These are phyloP conservation scores for Poeciliopsis gracilis DNA, from an alignment of 2,797 vertebrate genomes.

Conservation along the genomic window DNA sequence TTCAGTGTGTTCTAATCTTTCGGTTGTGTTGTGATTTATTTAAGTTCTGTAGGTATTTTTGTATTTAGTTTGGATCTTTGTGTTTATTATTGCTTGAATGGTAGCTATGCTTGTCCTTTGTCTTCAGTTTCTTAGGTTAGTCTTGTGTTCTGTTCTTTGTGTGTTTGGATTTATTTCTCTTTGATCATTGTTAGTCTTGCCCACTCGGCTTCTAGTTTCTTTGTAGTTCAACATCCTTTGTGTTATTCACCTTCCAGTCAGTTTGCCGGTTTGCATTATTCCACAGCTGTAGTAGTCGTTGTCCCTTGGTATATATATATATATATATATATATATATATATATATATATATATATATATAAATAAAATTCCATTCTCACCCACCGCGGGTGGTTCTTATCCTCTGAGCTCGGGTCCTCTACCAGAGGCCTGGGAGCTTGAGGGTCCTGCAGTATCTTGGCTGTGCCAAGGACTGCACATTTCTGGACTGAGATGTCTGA, in stretches of 20 bases:
- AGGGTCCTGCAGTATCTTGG: too few species aligned
- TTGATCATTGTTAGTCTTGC: not conserved
- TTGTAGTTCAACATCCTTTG: not conserved
- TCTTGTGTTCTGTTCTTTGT: not conserved
- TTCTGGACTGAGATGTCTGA: too few species aligned
- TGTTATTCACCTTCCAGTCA: not conserved
- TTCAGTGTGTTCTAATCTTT: not conserved
- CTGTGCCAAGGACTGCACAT: too few species aligned
- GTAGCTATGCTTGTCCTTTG: too few species aligned
- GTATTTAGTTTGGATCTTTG: not conserved
- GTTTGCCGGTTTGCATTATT: not conserved
- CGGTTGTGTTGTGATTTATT: not conserved
- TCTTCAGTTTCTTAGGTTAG: not conserved
- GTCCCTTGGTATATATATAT: not conserved
- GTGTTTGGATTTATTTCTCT: not conserved
- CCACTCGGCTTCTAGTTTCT: not conserved
- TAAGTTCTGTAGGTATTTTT: not conserved
- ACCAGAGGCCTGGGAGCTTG: too few species aligned
- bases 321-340: too few species aligned
- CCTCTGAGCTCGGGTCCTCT: too few species aligned
- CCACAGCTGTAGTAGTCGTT: not conserved
- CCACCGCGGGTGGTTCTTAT: too few species aligned
- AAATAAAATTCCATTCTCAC: too few species aligned
- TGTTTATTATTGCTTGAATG: not conserved
- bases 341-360: too few species aligned